A percentile compares a stretch with the other conserved stretches of the same genome.
Evolutionary conservation across 2,888 invertebrate species (phyloP).

Genomic region (Apotomis turbidana): DNA sequence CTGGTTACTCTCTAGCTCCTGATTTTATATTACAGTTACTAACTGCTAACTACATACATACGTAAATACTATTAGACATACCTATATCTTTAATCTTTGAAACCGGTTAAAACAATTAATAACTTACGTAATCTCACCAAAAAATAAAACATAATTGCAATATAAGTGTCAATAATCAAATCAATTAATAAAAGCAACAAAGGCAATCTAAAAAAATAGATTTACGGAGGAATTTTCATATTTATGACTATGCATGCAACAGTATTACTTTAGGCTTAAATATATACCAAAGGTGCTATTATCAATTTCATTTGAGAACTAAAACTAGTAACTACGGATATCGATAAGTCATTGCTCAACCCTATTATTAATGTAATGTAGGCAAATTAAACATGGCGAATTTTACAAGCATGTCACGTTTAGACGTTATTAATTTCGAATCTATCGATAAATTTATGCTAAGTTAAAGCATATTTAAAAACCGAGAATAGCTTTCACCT

Average conservation of each 20-base stretch:
- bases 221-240: background rate
- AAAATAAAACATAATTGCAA: background rate
- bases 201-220: too few species aligned
- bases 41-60: too few species aligned
- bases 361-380: conserved; percentile 2
- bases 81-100: background rate
- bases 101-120: background rate
- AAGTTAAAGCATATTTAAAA: background rate
- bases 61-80: too few species aligned
- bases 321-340: background rate
- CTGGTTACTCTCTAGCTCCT: too few species aligned
- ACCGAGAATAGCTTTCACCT: conserved; percentile 4
- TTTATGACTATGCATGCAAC: background rate
- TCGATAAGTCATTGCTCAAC: conserved; percentile 14
- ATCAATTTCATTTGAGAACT: background rate
- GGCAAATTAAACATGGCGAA: conserved; percentile 20
- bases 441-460: conserved; percentile 3
- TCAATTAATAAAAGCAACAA: too few species aligned
- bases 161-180: too few species aligned
- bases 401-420: conserved; percentile 23
- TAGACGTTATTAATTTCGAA: conserved; percentile 24
- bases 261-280: background rate
- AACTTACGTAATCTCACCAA: background rate
- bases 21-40: too few species aligned
- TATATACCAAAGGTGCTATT: too few species aligned